Conservation (phyloP, 2,113 vertebrate species). For the Octodon degus region DNA sequence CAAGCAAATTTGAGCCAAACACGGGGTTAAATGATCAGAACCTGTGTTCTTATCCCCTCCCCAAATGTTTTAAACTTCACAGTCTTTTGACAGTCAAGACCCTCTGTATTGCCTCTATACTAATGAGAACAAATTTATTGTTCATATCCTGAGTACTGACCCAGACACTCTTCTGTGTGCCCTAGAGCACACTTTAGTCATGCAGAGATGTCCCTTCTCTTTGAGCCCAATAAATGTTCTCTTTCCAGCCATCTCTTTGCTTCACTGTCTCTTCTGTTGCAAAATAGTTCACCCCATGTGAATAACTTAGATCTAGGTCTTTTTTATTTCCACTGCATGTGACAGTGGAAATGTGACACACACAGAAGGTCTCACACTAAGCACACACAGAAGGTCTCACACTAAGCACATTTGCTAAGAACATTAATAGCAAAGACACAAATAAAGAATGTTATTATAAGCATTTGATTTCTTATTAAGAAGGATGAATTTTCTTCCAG, state of each 20-base stretch:
- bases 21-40: not conserved
- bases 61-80: not conserved
- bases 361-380: not conserved
- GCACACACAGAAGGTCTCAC: not conserved
- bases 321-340: not conserved
- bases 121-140: not conserved
- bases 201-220: not conserved
- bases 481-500: constrained; percentile 27
- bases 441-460: not conserved
- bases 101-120: not conserved
- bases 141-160: not conserved
- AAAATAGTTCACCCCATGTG: not conserved
- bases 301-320: not conserved
- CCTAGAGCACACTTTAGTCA: not conserved
- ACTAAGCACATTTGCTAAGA: constrained; percentile 38
- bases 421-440: constrained; percentile 31
- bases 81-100: not conserved
- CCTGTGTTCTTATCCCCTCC: not conserved
- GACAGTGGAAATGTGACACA: not conserved
- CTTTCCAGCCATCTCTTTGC: not conserved
- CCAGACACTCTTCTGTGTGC: not conserved
- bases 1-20: not conserved
- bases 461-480: constrained; percentile 37
- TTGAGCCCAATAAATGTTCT: not conserved
- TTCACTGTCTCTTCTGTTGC: not conserved